A percentile compares a stretch with the other conserved stretches of the same genome.
Conservation (phyloP, 2,113 vertebrate species). For the Calidris pygmaea region DNA sequence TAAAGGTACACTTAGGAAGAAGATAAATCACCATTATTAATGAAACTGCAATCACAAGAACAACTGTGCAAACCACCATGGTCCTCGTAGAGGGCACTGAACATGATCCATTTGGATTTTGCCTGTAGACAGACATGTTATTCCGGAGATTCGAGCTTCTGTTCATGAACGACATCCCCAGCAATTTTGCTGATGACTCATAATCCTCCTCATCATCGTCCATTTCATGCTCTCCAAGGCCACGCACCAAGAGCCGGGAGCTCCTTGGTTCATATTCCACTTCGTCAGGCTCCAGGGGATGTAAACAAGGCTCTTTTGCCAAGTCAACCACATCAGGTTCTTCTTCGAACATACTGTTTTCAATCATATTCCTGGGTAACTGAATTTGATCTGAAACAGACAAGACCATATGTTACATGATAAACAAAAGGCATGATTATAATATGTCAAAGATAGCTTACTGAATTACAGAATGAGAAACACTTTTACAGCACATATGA, state of each 20-base stretch:
- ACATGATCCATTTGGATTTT: constrained; percentile 77
- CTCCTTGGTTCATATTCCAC: constrained; percentile 89
- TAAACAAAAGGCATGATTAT: background rate
- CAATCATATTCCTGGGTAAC: constrained; percentile 97
- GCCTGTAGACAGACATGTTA: constrained; percentile 78
- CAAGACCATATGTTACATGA: background rate
- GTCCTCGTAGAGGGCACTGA: constrained; percentile 80
- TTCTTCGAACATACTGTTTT: constrained; percentile 99
- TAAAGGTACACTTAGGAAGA: constrained; percentile 91
- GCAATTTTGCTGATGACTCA: constrained; percentile 92
- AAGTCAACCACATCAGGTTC: constrained; percentile 95
- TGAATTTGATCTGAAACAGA: constrained; percentile 81
- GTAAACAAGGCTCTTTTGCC: constrained; percentile 88
- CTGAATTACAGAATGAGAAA: background rate
- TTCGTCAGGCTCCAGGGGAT: constrained; percentile 95
- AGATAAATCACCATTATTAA: constrained; percentile 87
- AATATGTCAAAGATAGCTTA: background rate
- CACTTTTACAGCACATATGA: background rate
- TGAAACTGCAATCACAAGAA: constrained; percentile 82
- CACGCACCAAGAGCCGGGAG: constrained; percentile 91
- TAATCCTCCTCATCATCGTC: constrained; percentile 96
- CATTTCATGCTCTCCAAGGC: constrained; percentile 91
- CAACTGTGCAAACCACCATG: constrained; percentile 79
- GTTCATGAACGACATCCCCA: constrained; percentile 99
- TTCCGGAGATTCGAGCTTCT: constrained; percentile 85